Evolutionary conservation across 2,113 vertebrate genomes (phyloP).

Genomic region (Notiomystis cincta): DNA sequence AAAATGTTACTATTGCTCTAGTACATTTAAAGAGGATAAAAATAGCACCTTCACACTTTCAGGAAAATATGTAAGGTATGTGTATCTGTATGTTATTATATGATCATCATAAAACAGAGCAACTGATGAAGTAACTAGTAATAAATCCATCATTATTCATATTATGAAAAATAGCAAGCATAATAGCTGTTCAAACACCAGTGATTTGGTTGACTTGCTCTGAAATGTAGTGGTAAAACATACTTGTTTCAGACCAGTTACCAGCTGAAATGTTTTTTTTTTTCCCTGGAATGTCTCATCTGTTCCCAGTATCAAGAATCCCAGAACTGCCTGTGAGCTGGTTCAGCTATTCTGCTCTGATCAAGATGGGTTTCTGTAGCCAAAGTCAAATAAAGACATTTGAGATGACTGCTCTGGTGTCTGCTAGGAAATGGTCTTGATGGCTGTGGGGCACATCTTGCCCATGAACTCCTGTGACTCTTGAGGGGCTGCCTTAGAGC

Average conservation of each 20-base stretch:
- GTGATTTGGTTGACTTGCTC: neutral
- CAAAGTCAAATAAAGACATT: neutral
- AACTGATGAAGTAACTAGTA: constrained; percentile 1
- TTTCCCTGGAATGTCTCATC: neutral
- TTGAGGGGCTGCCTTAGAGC: neutral
- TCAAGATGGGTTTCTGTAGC: neutral
- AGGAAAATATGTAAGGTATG: neutral
- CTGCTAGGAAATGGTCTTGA: neutral
- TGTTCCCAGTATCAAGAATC: neutral
- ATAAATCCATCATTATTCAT: neutral
- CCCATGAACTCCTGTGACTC: neutral
- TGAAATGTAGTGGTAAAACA: neutral
- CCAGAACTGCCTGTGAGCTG: neutral
- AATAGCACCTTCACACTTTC: neutral
- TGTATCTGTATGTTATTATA: neutral
- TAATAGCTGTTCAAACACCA: neutral
- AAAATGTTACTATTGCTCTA: constrained; percentile 1
- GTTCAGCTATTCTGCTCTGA: neutral
- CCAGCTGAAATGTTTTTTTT: neutral
- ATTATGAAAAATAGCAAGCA: neutral
- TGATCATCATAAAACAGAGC: neutral
- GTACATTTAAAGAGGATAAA: neutral
- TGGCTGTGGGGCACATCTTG: neutral
- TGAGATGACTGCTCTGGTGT: neutral
- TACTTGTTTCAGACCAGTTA: constrained; percentile 6